Evolutionary conservation across 2,888 invertebrate species (phyloP), one percentile per base, ranked within the genome.

Genomic region (Lasioglossum oenotherae): DNA sequence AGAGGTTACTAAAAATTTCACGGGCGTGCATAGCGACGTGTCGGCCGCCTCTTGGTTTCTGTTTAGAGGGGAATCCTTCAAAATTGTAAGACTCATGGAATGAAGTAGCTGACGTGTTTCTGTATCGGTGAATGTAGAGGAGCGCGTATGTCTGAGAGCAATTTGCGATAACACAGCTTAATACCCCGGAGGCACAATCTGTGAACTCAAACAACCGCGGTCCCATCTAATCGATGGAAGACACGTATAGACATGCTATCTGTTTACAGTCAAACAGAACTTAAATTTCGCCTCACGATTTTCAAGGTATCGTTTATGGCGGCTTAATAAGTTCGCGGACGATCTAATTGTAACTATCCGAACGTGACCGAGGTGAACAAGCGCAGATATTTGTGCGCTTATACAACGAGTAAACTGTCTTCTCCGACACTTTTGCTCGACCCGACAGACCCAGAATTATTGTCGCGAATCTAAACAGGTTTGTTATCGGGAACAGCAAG

Each of bases 151-250:
- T 82, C 74, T 82, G 79, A 89, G 78, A 88, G 89, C 89, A 90
- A 91, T 91, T 91, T 88, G 83, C 89, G 88, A 88, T 89, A 88
- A 89, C 87, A 87, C 88, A 88, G 87, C 84, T 88, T 91, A 91
- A 91, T 91, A 87, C 81, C 88, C 91, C 72, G 84, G 82, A 91
- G 91, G 89, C 78, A 88, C 91, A 91, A 91, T 91, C 91, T 85
- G 91, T 90, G 89, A 91, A 91, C 91, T 91, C 91, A 91, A 91
- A 91, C 90, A 91, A 86, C 82, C 85, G 86, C 80, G 84, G 91
- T 89, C 86, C 77, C 87, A 74, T 90, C 90, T 88, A 87, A 87
- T 88, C 89, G 85, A 85, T 80, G 79, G 78, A 90, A 90, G 89
- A 87, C 84, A 87, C 81, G 90, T 89, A 89, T 82, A 86, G 87